Conservation (phyloP, 2,888 invertebrate species). For the Calliopum simillimum region DNA sequence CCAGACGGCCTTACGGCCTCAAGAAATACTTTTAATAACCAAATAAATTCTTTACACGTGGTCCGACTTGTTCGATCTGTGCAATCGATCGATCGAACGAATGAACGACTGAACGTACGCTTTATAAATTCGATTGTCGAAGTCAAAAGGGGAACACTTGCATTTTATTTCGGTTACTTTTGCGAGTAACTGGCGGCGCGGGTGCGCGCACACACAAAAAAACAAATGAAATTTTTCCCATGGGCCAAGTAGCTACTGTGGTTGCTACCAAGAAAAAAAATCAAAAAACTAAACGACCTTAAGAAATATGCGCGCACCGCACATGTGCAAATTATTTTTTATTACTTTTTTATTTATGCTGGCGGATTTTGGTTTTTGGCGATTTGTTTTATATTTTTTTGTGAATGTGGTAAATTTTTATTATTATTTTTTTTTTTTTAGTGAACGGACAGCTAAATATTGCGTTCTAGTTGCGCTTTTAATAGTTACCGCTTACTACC, state of each 20-base stretch:
- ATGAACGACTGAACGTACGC: no score
- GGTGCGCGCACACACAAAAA: neutral
- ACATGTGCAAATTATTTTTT: slow-evolving; percentile 25
- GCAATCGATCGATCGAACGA: slow-evolving; percentile 6
- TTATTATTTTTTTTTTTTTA: neutral
- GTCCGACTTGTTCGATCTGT: slow-evolving; percentile 5
- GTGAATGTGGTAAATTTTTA: slow-evolving; percentile 11
- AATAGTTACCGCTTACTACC: neutral
- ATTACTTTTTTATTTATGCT: neutral
- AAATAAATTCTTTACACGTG: slow-evolving; percentile 36
- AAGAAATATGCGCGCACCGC: slow-evolving; percentile 45
- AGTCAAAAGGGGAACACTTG: neutral
- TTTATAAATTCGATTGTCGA: neutral
- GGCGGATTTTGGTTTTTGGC: neutral
- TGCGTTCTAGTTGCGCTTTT: slow-evolving; percentile 1
- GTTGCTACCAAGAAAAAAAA: slow-evolving; percentile 30
- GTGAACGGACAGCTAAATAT: neutral
- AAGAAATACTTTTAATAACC: slow-evolving; percentile 35
- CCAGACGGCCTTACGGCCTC: slow-evolving; percentile 35
- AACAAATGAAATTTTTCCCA: slow-evolving; percentile 1
- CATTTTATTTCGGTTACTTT: no score
- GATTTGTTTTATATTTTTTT: neutral
- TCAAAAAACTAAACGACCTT: slow-evolving; percentile 48
- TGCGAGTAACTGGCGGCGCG: neutral
- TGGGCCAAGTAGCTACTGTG: slow-evolving; percentile 20